Conservation (phyloP, 2,888 invertebrate genomes). For the Spilosoma lubricipeda region DNA sequence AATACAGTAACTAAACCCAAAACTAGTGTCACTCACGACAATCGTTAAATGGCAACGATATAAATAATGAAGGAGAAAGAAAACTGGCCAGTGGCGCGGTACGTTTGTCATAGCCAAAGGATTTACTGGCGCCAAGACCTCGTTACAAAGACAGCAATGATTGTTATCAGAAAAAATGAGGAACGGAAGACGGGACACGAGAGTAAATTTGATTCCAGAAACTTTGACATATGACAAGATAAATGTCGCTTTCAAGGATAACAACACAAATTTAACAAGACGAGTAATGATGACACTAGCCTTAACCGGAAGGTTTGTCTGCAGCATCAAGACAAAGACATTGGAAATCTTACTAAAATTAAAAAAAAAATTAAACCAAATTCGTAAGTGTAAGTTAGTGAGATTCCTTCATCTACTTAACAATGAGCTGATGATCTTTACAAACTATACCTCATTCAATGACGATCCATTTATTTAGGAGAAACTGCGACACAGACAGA, state of each 20-base stretch:
- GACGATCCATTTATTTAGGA: no score
- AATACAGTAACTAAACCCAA: not conserved
- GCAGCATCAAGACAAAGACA: no score
- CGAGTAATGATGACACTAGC: no score
- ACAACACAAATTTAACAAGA: not conserved
- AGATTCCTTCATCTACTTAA: no score
- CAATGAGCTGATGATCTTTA: no score
- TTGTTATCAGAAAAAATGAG: conserved; percentile 45
- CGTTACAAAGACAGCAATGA: conserved; percentile 39
- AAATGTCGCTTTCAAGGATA: conserved; percentile 8
- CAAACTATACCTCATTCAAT: no score
- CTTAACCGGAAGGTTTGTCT: not conserved
- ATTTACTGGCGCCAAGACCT: conserved; percentile 31
- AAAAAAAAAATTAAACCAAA: no score
- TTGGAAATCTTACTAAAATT: no score
- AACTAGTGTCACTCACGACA: not conserved
- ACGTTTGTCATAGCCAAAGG: conserved; percentile 39
- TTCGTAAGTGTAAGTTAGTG: no score
- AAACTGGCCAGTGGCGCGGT: conserved; percentile 28
- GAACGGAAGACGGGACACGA: conserved; percentile 38
- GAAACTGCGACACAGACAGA: no score
- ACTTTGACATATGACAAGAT: conserved; percentile 23
- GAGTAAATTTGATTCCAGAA: conserved; percentile 29
- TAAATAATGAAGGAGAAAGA: conserved; percentile 26
- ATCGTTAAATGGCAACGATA: conserved; percentile 5